phyloP scores from a whole-genome alignment of 2,888 invertebrate genomes.

The Pteria penguin region DNA sequence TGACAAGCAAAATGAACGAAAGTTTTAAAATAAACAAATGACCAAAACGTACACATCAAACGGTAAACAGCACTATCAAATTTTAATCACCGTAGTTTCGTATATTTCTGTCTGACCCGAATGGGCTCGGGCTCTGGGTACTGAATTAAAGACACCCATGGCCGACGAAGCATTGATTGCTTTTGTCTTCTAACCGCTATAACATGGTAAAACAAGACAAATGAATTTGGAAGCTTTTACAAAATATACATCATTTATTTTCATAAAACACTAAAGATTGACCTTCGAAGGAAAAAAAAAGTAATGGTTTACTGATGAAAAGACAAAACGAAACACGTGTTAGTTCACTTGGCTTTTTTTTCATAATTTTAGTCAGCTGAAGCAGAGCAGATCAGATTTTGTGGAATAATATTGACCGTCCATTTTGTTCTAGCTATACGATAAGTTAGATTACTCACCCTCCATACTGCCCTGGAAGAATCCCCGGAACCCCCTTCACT shows the following conservation, averaged over 20 bases:
- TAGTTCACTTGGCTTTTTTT: too few species aligned
- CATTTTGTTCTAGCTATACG: too few species aligned
- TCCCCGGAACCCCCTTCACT: constrained; percentile 55
- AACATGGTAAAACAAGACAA: background rate
- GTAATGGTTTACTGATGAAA: too few species aligned
- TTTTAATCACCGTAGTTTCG: constrained; percentile 41
- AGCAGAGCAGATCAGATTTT: too few species aligned
- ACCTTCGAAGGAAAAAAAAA: too few species aligned
- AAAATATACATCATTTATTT: too few species aligned
- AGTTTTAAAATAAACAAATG: constrained; percentile 47
- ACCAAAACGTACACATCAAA: constrained; percentile 50
- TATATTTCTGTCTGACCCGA: background rate
- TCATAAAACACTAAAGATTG: too few species aligned
- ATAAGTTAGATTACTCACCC: too few species aligned
- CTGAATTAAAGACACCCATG: background rate
- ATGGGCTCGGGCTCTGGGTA: background rate
- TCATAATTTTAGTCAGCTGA: too few species aligned
- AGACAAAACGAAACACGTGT: too few species aligned
- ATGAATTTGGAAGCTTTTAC: too few species aligned
- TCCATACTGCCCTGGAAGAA: constrained; percentile 63
- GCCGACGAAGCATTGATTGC: background rate
- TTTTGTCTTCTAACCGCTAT: background rate
- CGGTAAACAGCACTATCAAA: constrained; percentile 44
- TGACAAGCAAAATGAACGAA: constrained; percentile 49
- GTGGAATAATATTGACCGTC: too few species aligned